Evolutionary conservation across 2,797 vertebrate species (phyloP), one percentile per base, ranked within the genome.

Genomic region (Anguilla obscura): DNA sequence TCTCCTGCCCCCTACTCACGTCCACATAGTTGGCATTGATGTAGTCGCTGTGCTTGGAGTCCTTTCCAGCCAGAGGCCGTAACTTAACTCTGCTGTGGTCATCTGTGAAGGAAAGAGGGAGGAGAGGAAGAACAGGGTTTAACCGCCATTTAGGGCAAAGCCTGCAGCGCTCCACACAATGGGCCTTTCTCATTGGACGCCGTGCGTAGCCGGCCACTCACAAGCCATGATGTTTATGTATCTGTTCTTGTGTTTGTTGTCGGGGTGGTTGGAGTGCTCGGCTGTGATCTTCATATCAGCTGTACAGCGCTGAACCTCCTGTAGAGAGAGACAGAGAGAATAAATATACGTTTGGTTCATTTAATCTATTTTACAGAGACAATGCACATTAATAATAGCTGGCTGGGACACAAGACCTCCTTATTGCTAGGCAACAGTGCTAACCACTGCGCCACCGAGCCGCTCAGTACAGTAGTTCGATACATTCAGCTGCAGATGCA

Each of bases 41-140:
- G 95, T 98, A 98, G 96, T 99, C 98, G 1, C 97, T 97, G 97
- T 98, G 97, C 96, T 98, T 99, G 91, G 97, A 97, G 93, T 99
- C 97, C 93, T 98, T 99, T 91, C 97, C 97, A 10, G 97, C 96
- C 92, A 98, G 95, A 87, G 96, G 97, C 92, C 97, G 96, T 90
- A 99, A 94, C 94, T 98, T 98, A 94, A 99, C 97, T 93, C 98
- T 96, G 93, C 97, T 99, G 96, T 99, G 98, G 96, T 99, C 98
- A 93, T 98, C 98, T 99, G 91, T 33, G 90, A 7, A 90, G 90
- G 89, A 84, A 89, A 88, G 90, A 91, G 88, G 89, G 69, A 88
- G 52, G 85, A 52, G 85, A 60, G 12, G 66, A 27, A 48, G 58
- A 82, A 60, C 66, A 50, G 2, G 56, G 56, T 58, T 87, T 84